Evolutionary conservation across 2,113 vertebrate species (phyloP).

Genomic region (Oceanites oceanicus): DNA sequence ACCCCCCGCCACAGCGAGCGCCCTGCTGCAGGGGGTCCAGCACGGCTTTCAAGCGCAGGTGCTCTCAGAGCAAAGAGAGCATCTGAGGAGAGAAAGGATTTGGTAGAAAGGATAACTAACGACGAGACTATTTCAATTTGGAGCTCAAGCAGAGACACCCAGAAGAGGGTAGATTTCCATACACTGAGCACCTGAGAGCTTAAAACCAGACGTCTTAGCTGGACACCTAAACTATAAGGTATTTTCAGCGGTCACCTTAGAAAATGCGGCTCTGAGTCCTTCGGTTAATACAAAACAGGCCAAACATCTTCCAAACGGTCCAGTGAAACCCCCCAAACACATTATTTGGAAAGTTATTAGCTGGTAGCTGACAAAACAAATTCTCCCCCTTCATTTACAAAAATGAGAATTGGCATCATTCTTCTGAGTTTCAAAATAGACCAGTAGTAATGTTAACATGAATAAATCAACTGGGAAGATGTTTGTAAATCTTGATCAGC

Average conservation of each 20-base stretch:
- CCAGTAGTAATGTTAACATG: neutral
- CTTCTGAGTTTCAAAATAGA: conserved; percentile 21
- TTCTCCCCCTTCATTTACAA: neutral
- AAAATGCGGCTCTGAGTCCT: neutral
- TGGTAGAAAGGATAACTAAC: neutral
- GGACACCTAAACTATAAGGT: neutral
- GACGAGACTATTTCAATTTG: neutral
- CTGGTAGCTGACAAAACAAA: conserved; percentile 30
- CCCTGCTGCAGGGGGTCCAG: neutral
- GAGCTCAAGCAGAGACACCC: neutral
- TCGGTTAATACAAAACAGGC: neutral
- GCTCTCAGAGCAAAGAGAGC: neutral
- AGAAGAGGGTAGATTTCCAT: neutral
- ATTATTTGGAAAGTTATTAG: neutral
- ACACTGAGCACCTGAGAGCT: neutral
- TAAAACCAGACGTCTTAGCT: neutral
- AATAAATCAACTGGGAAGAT: conserved; percentile 40
- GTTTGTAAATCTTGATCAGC: conserved; percentile 31
- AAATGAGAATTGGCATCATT: conserved; percentile 26
- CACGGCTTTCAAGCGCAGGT: neutral
- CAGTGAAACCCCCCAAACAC: neutral
- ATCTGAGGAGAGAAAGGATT: conserved; percentile 3
- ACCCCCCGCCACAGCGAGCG: neutral
- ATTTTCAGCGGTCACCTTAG: neutral
- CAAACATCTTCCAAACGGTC: neutral